These are phyloP conservation scores for Microtus californicus DNA, from an alignment of 2,797 vertebrate genomes.

Conservation along the genomic window DNA sequence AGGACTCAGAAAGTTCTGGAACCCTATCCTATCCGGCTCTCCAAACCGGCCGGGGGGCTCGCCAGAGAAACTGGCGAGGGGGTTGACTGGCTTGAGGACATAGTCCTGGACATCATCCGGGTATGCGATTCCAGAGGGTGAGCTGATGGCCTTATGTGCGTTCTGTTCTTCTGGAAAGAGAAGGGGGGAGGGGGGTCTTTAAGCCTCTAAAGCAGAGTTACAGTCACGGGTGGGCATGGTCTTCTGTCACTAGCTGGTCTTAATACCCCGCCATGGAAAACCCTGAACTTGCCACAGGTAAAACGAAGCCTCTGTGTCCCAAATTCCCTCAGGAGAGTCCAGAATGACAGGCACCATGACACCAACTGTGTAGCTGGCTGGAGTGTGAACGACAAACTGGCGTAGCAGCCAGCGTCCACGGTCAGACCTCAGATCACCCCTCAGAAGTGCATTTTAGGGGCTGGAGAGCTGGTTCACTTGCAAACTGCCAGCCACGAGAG, in stretches of 20 bases:
- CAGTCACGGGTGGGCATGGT: constrained; percentile 80
- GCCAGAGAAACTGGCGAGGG: constrained; percentile 87
- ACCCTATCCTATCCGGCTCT: constrained; percentile 92
- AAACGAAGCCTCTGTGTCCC: neutral
- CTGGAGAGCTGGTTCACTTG: neutral
- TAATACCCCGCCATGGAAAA: neutral
- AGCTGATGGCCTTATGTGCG: constrained; percentile 93
- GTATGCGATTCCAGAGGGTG: constrained; percentile 92
- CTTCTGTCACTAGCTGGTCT: neutral
- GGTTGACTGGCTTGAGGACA: constrained; percentile 93
- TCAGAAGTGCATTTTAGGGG: neutral
- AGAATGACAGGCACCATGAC: neutral
- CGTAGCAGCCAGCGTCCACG: rapidly evolving
- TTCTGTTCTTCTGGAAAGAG: constrained; percentile 96
- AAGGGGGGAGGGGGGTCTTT: constrained; percentile 92
- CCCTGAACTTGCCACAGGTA: neutral
- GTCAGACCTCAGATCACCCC: neutral
- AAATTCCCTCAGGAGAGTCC: neutral
- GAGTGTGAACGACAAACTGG: neutral
- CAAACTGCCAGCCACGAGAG: neutral
- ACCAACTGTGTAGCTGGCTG: neutral
- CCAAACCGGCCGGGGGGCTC: constrained; percentile 92
- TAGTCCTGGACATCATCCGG: constrained; percentile 92
- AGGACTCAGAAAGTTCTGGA: constrained; percentile 91
- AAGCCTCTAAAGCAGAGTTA: constrained; percentile 88